Conservation (phyloP, 2,888 invertebrate species). For the Brachyptera putata region DNA sequence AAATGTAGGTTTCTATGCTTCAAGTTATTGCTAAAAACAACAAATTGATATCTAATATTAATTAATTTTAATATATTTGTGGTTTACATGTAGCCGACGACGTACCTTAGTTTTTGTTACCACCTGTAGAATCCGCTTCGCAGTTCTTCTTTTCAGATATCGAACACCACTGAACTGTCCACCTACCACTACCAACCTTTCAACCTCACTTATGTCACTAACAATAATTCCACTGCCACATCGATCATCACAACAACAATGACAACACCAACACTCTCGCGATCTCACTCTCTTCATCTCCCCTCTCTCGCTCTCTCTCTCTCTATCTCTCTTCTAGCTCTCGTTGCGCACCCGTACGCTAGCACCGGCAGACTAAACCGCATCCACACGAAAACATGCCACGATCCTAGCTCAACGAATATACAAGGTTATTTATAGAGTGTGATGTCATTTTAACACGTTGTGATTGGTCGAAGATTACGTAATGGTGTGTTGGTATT, state of each 20-base stretch:
- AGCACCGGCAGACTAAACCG: not conserved
- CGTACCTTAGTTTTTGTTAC: slow-evolving; percentile 9
- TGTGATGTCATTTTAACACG: slow-evolving; percentile 3
- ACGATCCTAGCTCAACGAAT: not conserved
- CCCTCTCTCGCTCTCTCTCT: not conserved
- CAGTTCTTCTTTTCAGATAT: not conserved
- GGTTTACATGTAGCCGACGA: too few species aligned
- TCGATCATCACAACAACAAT: slow-evolving; percentile 3
- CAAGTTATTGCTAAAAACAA: too few species aligned
- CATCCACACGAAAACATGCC: not conserved
- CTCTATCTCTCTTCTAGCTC: not conserved
- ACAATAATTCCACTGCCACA: not conserved
- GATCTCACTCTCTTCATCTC: slow-evolving; percentile 6
- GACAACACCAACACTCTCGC: not conserved
- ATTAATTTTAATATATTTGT: too few species aligned
- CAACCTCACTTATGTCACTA: too few species aligned
- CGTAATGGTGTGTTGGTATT: slow-evolving; percentile 10
- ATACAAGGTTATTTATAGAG: slow-evolving; percentile 7
- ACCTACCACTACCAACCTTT: not conserved
- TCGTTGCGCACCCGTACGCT: not conserved
- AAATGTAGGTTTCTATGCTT: too few species aligned
- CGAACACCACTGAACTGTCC: not conserved
- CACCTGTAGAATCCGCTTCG: slow-evolving; percentile 13
- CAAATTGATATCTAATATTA: too few species aligned
- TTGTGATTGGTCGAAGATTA: slow-evolving; percentile 1